Evolutionary conservation across 2,888 invertebrate species (phyloP).

Genomic region (Ecliptopera silaceata): DNA sequence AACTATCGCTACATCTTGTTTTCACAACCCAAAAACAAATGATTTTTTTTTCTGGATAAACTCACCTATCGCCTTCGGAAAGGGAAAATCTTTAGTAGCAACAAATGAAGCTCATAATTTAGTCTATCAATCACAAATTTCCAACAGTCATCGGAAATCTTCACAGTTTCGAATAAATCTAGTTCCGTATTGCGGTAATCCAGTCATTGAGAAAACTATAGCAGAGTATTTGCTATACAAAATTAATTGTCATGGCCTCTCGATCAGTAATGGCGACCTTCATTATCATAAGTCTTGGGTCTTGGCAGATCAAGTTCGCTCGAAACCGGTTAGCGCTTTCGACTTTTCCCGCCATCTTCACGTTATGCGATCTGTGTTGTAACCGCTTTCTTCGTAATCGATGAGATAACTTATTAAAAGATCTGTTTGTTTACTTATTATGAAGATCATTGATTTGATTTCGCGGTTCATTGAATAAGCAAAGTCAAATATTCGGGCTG

Average conservation of each 20-base stretch:
- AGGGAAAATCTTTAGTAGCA: no score
- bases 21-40: no score
- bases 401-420: constrained; percentile 67
- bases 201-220: neutral
- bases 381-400: constrained; percentile 68
- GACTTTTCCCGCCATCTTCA: constrained; percentile 60
- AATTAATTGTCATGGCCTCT: constrained; percentile 16
- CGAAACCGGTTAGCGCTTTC: constrained; percentile 71
- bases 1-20: no score
- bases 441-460: constrained; percentile 22
- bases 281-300: constrained; percentile 47
- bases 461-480: neutral
- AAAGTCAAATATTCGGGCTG: neutral
- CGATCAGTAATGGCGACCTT: constrained; percentile 36
- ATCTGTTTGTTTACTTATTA: constrained; percentile 25
- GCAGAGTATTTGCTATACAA: neutral
- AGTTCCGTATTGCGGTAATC: neutral
- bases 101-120: no score
- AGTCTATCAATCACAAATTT: neutral
- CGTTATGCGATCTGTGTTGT: constrained; percentile 67
- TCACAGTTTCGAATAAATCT: neutral
- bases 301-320: constrained; percentile 51
- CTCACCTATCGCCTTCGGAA: no score
- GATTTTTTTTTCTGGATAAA: no score
- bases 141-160: neutral